A percentile compares a stretch with the other conserved stretches of the same genome.
These are phyloP conservation scores for Allolobophora icterica DNA, from an alignment of 2,888 invertebrate species.

Conservation along the genomic window DNA sequence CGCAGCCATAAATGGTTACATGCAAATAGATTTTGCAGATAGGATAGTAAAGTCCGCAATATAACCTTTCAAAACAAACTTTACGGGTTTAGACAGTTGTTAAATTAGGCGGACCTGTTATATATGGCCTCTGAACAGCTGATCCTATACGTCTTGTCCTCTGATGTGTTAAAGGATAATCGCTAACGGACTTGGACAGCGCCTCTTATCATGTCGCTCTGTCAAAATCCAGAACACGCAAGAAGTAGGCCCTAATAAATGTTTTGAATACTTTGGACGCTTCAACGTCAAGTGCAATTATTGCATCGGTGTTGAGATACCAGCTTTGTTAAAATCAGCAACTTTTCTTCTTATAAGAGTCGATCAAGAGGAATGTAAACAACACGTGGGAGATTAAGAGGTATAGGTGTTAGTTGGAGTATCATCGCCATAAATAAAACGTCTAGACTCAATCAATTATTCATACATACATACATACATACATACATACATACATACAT, in stretches of 20 bases:
- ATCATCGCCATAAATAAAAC: too few relatives aligned
- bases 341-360: not conserved
- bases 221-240: too few relatives aligned
- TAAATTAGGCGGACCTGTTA: not conserved
- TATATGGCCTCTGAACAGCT: not conserved
- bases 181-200: too few relatives aligned
- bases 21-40: not conserved
- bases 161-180: not conserved
- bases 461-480: too few relatives aligned
- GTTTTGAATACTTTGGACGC: not conserved
- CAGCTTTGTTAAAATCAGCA: not conserved
- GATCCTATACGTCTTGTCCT: not conserved
- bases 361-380: not conserved
- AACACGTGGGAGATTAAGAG: not conserved
- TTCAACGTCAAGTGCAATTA: not conserved
- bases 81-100: not conserved
- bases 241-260: not conserved
- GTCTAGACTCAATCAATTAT: too few relatives aligned
- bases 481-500: too few relatives aligned
- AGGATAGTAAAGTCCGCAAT: not conserved
- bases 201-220: not conserved
- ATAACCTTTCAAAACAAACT: too few relatives aligned
- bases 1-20: not conserved
- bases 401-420: not conserved
- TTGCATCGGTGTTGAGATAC: not conserved